A percentile compares a stretch with the other conserved stretches of the same genome.
These are phyloP conservation scores for Pristionchus mayeri DNA, from an alignment of 2,888 invertebrate genomes.

Conservation along the genomic window DNA sequence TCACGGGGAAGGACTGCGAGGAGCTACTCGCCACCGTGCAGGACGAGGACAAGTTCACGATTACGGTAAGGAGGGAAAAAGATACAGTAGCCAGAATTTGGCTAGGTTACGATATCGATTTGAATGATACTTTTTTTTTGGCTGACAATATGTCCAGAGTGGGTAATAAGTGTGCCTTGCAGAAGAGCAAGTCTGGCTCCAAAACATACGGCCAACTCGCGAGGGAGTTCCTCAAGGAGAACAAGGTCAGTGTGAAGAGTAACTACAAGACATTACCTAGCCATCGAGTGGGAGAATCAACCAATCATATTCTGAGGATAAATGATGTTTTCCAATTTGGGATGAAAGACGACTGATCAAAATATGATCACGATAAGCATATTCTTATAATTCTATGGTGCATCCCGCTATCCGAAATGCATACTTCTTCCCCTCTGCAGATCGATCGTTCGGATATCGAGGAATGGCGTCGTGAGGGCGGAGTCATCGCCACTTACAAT, in stretches of 20 bases:
- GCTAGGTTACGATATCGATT: neutral
- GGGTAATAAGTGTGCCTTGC: neutral
- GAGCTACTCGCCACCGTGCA: conserved; percentile 14
- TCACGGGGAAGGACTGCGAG: conserved; percentile 3
- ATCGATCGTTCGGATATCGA: neutral
- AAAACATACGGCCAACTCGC: conserved; percentile 38
- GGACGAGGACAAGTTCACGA: neutral
- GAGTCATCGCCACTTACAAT: conserved; percentile 28
- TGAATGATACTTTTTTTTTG: too few species aligned
- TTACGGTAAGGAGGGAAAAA: neutral
- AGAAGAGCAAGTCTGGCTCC: neutral
- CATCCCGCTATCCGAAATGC: too few species aligned
- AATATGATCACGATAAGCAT: too few species aligned
- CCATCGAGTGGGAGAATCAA: neutral
- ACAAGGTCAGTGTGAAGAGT: conserved; percentile 11
- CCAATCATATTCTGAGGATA: too few species aligned
- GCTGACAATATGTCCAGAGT: too few species aligned
- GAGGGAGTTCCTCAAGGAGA: conserved; percentile 46
- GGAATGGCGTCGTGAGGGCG: conserved; percentile 38
- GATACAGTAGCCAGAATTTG: too few species aligned
- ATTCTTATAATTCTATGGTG: too few species aligned
- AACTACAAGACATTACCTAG: neutral
- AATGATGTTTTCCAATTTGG: too few species aligned
- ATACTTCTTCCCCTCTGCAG: neutral
- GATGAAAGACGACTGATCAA: too few species aligned